Base-by-base conservation (phyloP, 2,797 vertebrate genomes). In the Sphaeramia orbicularis region DNA sequence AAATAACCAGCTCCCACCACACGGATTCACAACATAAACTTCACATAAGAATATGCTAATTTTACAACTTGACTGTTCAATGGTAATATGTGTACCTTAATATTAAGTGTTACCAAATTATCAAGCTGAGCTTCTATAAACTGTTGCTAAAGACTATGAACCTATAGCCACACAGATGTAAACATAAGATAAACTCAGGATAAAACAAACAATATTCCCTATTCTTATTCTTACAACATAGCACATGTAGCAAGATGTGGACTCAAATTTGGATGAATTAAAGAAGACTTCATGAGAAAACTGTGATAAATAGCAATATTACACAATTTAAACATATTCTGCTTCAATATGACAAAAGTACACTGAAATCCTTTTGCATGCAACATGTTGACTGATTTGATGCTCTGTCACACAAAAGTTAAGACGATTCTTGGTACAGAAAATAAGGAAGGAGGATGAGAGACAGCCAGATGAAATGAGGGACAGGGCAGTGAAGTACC, bases 401-500 rank as follows among this genome's bases (percentile, higher is more conserved):
- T 61, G 52, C 14, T 78, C 45, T 47, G 57, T 53, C n/a, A 81
- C 63, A 74, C 59, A 58, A 43, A 78, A 79, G 72, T 35, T 15
- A 44, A 71, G 56, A 82, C 83, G 81, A 75, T 7, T 65, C 19
- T 59, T 24, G 50, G 74, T 43, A 71, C 45, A 78, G 71, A 65
- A 68, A 81, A 58, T 68, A 64, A 61, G 40, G 57, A 48, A 12
- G 48, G 16, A 45, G 19, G 18, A 41, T 51, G 68, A 73, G 41
- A 55, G 56, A 75, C 65, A 49, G 65, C 55, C 63, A 71, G 69
- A 73, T 16, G 64, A 69, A 66, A 76, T 83, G 77, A 81, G 80
- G 49, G 86, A 82, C 70, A 80, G 86, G 78, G 83, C 88, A 78
- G 89, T 91, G 84, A 91, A 95, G 94, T 96, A 97, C 96, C 96